Percentiles rank a stretch among this genome's conserved stretches.
These are phyloP conservation scores for Caprella mutica DNA, from an alignment of 2,888 invertebrate genomes.

Conservation along the genomic window DNA sequence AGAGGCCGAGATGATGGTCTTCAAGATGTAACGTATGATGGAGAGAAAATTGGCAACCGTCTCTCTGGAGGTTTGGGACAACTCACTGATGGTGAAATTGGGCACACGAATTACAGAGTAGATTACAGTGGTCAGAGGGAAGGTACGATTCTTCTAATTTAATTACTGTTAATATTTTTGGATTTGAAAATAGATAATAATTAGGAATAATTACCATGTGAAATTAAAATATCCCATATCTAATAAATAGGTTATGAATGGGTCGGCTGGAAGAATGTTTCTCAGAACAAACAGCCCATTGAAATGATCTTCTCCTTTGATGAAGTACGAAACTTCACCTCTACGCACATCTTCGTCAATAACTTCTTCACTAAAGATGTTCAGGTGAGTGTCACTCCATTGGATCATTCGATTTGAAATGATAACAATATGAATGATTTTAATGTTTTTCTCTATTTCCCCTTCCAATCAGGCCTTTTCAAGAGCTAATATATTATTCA, in stretches of 20 bases:
- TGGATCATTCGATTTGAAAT: not conserved
- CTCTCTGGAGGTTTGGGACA: constrained; percentile 55
- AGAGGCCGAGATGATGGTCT: constrained; percentile 52
- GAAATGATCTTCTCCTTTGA: constrained; percentile 78
- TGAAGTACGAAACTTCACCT: constrained; percentile 70
- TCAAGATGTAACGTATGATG: constrained; percentile 59
- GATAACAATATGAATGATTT: not conserved
- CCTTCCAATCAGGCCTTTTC: constrained; percentile 56
- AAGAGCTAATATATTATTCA: constrained; percentile 65
- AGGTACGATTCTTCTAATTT: constrained; percentile 43
- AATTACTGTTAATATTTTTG: not conserved
- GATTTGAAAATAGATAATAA: no score
- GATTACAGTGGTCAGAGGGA: constrained; percentile 50
- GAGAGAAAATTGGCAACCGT: constrained; percentile 42
- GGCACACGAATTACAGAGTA: constrained; percentile 51
- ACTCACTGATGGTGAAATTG: constrained; percentile 55
- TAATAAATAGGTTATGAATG: constrained; percentile 59
- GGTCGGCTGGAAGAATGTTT: constrained; percentile 81
- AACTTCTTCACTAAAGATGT: constrained; percentile 68
- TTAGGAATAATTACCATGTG: no score
- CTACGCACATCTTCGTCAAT: constrained; percentile 67
- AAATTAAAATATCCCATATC: no score
- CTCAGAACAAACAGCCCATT: constrained; percentile 50
- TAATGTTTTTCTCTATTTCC: not conserved
- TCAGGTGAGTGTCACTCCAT: not conserved